A percentile compares a stretch with the other conserved stretches of the same genome.
Evolutionary conservation across 2,797 vertebrate species (phyloP).

Genomic region (Lutjanus campechanus): DNA sequence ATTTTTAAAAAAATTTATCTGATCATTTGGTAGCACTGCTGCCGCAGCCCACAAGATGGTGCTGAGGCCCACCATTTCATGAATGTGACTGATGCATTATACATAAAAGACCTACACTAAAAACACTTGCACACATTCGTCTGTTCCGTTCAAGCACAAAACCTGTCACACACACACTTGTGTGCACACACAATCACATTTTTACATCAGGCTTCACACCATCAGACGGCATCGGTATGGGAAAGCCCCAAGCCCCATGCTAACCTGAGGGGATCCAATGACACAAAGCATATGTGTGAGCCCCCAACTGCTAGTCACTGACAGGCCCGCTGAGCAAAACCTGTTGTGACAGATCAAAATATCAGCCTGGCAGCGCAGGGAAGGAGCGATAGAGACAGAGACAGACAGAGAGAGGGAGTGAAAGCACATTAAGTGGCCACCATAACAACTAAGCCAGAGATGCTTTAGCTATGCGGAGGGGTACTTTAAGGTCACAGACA

Average conservation of each 20-base stretch:
- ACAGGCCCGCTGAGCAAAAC: conserved; percentile 68
- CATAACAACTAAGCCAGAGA: conserved; percentile 42
- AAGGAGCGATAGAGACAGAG: conserved; percentile 3
- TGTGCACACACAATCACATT: conserved; percentile 13
- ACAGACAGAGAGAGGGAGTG: conserved; percentile 6
- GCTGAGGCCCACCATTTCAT: neutral
- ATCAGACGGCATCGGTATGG: conserved; percentile 52
- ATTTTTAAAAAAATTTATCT: too few relatives aligned
- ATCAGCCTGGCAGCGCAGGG: conserved; percentile 58
- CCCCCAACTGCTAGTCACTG: conserved; percentile 54
- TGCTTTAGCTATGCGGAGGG: conserved; percentile 21
- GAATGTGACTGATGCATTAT: neutral
- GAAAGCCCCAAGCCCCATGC: conserved; percentile 48
- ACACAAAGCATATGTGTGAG: conserved; percentile 76
- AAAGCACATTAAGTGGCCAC: conserved; percentile 46
- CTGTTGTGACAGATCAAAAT: conserved; percentile 79
- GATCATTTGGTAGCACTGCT: too few relatives aligned
- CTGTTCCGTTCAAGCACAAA: conserved; percentile 4
- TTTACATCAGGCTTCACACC: conserved; percentile 57
- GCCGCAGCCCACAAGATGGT: too few relatives aligned
- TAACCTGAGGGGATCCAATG: conserved; percentile 72
- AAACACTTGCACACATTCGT: conserved; percentile 5
- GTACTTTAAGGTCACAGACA: conserved; percentile 64
- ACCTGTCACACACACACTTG: neutral
- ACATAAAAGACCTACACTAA: neutral